These are phyloP conservation scores for Geopemphigus sp. DNA, from an alignment of 1,140 invertebrate genomes.

Conservation along the genomic window DNA sequence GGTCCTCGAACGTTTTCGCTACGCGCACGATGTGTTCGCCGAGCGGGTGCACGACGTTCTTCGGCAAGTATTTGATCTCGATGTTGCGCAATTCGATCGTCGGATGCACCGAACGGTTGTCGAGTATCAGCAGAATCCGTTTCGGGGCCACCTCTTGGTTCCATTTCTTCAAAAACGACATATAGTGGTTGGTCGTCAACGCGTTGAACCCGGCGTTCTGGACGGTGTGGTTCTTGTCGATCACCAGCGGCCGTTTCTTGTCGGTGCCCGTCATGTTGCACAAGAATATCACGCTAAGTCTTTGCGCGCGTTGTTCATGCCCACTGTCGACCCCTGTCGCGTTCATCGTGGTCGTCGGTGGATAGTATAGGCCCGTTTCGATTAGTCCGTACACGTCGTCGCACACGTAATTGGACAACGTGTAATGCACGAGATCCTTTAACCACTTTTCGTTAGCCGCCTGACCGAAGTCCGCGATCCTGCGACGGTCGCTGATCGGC, in stretches of 20 bases:
- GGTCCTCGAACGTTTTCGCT: not conserved
- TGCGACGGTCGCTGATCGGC: too few relatives aligned
- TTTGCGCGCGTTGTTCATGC: not conserved
- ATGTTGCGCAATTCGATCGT: not conserved
- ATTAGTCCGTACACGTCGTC: not conserved
- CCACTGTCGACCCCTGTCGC: too few relatives aligned
- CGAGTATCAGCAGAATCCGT: not conserved
- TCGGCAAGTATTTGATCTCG: not conserved
- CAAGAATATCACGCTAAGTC: not conserved
- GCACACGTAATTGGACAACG: not conserved
- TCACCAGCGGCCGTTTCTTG: not conserved
- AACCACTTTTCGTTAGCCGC: not conserved
- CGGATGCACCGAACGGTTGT: not conserved
- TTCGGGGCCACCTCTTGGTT: not conserved
- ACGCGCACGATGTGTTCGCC: not conserved
- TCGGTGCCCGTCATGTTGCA: not conserved
- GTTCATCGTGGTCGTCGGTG: not conserved
- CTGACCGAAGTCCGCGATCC: not conserved
- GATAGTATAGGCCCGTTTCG: not conserved
- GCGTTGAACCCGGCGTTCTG: not conserved
- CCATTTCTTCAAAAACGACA: not conserved
- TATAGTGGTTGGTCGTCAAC: not conserved
- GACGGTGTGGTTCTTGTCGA: not conserved
- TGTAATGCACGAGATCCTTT: too few relatives aligned
- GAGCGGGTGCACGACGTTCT: not conserved